Conservation (phyloP, 2,888 invertebrate genomes). For the Patella ulyssiponensis region DNA sequence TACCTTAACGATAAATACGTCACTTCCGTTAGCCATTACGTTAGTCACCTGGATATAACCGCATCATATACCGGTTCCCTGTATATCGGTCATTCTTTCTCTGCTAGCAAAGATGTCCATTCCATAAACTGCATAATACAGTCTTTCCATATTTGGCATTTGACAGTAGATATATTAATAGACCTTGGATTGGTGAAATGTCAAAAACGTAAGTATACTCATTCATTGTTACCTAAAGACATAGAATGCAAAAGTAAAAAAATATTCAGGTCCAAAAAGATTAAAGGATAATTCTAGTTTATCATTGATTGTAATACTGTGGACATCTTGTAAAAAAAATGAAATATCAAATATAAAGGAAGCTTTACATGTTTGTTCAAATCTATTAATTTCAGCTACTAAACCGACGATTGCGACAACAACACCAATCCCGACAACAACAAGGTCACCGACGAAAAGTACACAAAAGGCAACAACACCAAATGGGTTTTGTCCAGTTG, state of each 20-base stretch:
- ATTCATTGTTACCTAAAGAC: too few relatives aligned
- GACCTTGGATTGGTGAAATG: constrained; percentile 32
- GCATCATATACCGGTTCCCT: constrained; percentile 7
- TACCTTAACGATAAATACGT: constrained; percentile 29
- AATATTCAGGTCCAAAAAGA: too few relatives aligned
- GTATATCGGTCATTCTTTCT: constrained; percentile 19
- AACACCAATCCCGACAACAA: constrained; percentile 16
- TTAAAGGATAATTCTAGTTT: too few relatives aligned
- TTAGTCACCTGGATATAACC: background rate
- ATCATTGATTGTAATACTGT: too few relatives aligned
- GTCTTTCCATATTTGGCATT: constrained; percentile 49
- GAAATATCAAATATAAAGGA: too few relatives aligned
- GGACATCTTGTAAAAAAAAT: too few relatives aligned
- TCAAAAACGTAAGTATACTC: constrained; percentile 14
- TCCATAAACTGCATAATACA: constrained; percentile 40
- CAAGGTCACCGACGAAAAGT: constrained; percentile 20
- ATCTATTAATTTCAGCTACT: constrained; percentile 1
- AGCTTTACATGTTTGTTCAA: too few relatives aligned
- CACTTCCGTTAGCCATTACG: background rate
- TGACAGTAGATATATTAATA: constrained; percentile 46
- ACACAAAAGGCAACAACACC: constrained; percentile 23
- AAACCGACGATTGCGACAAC: constrained; percentile 26
- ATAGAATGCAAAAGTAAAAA: too few relatives aligned
- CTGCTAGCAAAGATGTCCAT: background rate
- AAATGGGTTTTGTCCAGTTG: constrained; percentile 41